Percentiles rank a stretch among this genome's conserved stretches.
Evolutionary conservation across 2,113 vertebrate species (phyloP).

Genomic region (Dromiciops gliroides): DNA sequence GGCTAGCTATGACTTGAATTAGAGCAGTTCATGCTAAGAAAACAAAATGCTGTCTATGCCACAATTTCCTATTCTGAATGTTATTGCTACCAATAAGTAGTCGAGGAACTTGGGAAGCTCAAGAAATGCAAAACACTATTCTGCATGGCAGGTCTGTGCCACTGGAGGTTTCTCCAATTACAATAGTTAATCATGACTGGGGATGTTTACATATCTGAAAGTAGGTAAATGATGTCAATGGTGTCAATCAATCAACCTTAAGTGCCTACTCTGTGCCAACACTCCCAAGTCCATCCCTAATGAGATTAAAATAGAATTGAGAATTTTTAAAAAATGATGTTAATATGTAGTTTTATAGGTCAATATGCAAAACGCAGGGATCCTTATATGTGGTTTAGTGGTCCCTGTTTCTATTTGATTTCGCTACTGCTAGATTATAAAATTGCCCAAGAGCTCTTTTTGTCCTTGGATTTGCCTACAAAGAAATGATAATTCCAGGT

Average conservation of each 20-base stretch:
- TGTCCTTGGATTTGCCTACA: background rate
- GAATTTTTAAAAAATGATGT: background rate
- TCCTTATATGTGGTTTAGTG: background rate
- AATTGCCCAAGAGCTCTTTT: background rate
- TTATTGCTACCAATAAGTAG: constrained; percentile 22
- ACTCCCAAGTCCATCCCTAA: background rate
- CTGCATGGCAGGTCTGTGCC: background rate
- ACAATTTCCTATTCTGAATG: background rate
- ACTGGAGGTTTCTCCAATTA: background rate
- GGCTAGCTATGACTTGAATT: background rate
- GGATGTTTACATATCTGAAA: constrained; percentile 27
- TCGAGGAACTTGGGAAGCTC: background rate
- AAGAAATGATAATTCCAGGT: background rate
- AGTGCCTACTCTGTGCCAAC: background rate
- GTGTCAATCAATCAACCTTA: background rate
- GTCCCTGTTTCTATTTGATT: background rate
- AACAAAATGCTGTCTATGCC: background rate
- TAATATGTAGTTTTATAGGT: background rate
- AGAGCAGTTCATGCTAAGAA: background rate
- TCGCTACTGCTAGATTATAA: background rate
- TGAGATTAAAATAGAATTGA: background rate
- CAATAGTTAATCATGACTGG: background rate
- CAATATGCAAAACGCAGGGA: background rate
- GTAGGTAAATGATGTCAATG: background rate
- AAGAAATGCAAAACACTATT: constrained; percentile 34